Conservation (phyloP, 1,140 invertebrate genomes). For the Apolygus lucorum region DNA sequence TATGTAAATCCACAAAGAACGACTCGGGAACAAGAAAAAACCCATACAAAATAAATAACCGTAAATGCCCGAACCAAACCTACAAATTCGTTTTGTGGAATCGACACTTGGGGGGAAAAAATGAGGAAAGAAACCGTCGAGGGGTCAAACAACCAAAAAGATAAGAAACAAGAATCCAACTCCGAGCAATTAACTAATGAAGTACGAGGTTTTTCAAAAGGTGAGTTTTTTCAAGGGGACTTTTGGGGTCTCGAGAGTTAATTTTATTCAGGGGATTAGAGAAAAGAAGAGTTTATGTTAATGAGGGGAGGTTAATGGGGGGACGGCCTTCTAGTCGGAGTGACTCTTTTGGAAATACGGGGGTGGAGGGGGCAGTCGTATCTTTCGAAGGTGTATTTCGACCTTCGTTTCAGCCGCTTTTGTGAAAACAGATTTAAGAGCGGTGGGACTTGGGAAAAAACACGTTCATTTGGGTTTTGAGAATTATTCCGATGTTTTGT, state of each 20-base stretch:
- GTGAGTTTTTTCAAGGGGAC: background rate
- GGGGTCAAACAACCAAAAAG: background rate
- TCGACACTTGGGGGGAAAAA: background rate
- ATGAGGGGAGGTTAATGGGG: conserved; percentile 9
- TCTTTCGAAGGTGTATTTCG: too few species aligned
- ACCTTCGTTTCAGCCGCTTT: too few species aligned
- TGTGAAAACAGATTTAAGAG: too few species aligned
- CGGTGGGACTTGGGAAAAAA: too few species aligned
- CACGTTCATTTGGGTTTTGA: too few species aligned
- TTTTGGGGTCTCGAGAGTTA: conserved; percentile 1
- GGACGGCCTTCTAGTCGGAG: background rate
- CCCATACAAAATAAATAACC: too few species aligned
- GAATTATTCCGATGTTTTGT: too few species aligned
- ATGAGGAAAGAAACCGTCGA: too few species aligned
- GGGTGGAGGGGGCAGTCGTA: too few species aligned
- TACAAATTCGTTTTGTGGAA: background rate
- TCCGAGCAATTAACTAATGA: conserved; percentile 17
- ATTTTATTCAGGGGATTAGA: conserved; percentile 13
- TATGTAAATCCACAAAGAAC: too few species aligned
- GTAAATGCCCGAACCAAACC: too few species aligned
- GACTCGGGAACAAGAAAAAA: too few species aligned
- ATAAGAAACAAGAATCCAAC: background rate
- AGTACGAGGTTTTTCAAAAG: conserved; percentile 15
- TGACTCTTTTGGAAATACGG: conserved; percentile 6
- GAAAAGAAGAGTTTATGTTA: conserved; percentile 17